A percentile compares a stretch with the other conserved stretches of the same genome.
These are phyloP conservation scores for Balaeniceps rex DNA, from an alignment of 2,113 vertebrate genomes.

Conservation along the genomic window DNA sequence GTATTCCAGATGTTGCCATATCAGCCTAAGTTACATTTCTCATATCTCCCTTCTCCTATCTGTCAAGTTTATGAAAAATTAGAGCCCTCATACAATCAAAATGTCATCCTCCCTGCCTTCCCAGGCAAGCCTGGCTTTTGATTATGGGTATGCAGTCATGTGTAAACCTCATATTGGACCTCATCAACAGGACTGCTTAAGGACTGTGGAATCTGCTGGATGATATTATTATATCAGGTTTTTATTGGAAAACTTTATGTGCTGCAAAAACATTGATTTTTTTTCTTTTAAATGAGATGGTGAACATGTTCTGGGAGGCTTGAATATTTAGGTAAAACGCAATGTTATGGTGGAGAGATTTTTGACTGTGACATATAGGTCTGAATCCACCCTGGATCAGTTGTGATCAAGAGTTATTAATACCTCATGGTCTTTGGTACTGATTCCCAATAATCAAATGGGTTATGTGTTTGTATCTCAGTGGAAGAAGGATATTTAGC, in stretches of 20 bases:
- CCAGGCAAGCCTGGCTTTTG: conserved; percentile 41
- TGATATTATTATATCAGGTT: conserved; percentile 33
- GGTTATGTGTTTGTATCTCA: background rate
- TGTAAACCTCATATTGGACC: conserved; percentile 54
- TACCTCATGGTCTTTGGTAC: background rate
- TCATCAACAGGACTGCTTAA: background rate
- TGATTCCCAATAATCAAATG: background rate
- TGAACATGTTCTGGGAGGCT: background rate
- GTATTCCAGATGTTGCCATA: conserved; percentile 51
- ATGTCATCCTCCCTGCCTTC: conserved; percentile 54
- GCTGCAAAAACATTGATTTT: background rate
- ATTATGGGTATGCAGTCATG: conserved; percentile 45
- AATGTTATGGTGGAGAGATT: background rate
- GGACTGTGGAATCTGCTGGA: background rate
- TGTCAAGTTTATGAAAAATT: conserved; percentile 68
- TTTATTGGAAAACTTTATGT: conserved; percentile 24
- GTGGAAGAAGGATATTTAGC: background rate
- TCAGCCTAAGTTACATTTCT: conserved; percentile 36
- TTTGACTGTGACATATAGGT: background rate
- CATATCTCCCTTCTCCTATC: conserved; percentile 62
- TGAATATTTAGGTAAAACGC: background rate
- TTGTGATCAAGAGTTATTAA: background rate
- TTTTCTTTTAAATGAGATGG: background rate
- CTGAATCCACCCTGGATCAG: background rate
- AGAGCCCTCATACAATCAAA: conserved; percentile 61